Base-by-base conservation (phyloP, 1,140 invertebrate species). In the Mya arenaria region DNA sequence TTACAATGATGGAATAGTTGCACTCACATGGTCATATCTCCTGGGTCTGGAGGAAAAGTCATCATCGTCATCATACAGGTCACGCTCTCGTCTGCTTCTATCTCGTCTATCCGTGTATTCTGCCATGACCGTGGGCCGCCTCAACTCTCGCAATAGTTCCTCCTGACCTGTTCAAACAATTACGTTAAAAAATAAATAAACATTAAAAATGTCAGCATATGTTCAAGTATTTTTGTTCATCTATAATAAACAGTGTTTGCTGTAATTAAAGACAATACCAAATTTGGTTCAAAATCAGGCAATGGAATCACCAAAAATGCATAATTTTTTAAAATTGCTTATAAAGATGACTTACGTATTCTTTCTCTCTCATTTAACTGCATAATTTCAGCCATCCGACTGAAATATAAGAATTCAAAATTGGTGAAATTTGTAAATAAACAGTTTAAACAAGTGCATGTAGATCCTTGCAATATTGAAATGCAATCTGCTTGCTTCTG, bases 291-390 rank as follows among this genome's bases (percentile, higher is more conserved):
- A 71, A 48, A 71, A 6, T 71, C 6, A 71, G n/a, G 44, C 44
- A 48, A 48, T 13, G 10, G 10, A 48, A 48, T 13, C 10, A 48
- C n/a, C n/a, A n/a, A 48, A 48, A 48, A n/a, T n/a, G 17, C 17
- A 13, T 13, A 10, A 66, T 8, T 36, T 37, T 6, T 34, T 6
- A 66, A 37, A 10, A 66, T 17, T 34, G 25, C 13, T 66, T 13
- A 66, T 17, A 32, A 66, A 32, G 25, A 36, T 23, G 10, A 89
- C 90, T 89, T 87, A 91, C 90, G 84, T 78, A 86, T 88, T 81
- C 89, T 86, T 73, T 91, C 90, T 84, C 90, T 84, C 80, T 91
- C 90, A 84, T 91, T 90, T 81, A 89, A 85, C 32, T 86, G 82
- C 32, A 90, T 68, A 4, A 90, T 58, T 78, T 91, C 90, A 41